Evolutionary conservation across 2,888 invertebrate genomes (phyloP), one percentile per base, ranked within the genome.

Genomic region (Tiphia femorata): DNA sequence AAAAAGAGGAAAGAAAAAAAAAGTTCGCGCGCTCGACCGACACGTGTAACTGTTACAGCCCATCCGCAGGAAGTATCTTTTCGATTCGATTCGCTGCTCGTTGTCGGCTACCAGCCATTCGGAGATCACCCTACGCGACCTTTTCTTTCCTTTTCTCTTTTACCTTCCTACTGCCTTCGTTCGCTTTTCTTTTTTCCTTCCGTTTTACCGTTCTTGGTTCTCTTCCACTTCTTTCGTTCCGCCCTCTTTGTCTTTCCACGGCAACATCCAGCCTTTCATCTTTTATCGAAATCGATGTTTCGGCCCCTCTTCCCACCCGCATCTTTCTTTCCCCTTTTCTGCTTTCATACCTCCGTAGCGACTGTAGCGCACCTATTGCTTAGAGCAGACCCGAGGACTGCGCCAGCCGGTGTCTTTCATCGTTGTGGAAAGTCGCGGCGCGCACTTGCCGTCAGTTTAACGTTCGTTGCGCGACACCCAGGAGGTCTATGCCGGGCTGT

Each of bases 1-100:
- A n/a, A n/a, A n/a, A 30, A 33, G 41, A n/a, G 14, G 37, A 44
- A 44, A 54, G 59, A 58, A 50, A 35, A 33, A 46, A 41, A 42
- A 44, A 30, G 42, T 20, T n/a, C 27, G 30, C 27, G 16, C 14
- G 17, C 19, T 21, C 42, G 52, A 56, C 47, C 44, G 43, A 38
- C 40, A 5, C 42, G 25, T 23, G 20, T n/a, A 12, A 40, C 10
- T 4, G 14, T 14, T 14, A 2, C 33, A 5, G 12, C 40, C 40
- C 40, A 40, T 35, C 10, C 1, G 19, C 8, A 44, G 43, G 41
- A 43, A 38, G 29, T 38, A 10, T 7, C 16, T 47, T n/a, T n/a
- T n/a, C n/a, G n/a, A n/a, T n/a, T n/a, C n/a, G n/a, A n/a, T n/a
- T n/a, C n/a, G n/a, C n/a, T n/a, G n/a, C n/a, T n/a, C n/a, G n/a